Evolutionary conservation across 2,888 invertebrate genomes (phyloP), one percentile per base, ranked within the genome.

Genomic region (Agonopterix arenella): DNA sequence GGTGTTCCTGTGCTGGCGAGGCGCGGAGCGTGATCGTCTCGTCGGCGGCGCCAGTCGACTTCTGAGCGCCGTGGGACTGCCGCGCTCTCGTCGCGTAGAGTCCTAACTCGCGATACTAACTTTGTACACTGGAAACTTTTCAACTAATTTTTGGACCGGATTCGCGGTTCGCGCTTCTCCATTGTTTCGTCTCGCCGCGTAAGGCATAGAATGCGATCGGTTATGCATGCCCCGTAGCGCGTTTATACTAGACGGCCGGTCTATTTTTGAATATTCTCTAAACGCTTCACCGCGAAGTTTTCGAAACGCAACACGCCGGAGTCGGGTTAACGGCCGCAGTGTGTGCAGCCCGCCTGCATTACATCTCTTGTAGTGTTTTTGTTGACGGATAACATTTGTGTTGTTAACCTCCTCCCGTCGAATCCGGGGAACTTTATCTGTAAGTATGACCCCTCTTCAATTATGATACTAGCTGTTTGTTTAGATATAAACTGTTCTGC

Each of bases 101-200:
- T 76, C 75, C 76, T 70, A 62, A 64, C 66, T 80, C 84, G 76
- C 86, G 86, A 84, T 81, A 77, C 66, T 70, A 85, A 88, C 83
- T 89, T 89, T 86, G 80, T 84, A 72, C 74, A 82, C 81, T 85
- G 88, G 89, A 89, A 89, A 89, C 88, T 89, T 89, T 89, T 86
- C 71, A 77, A 75, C 78, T 73, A 76, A 74, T 73, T 76, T 66
- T 71, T 71, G 68, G 67, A 65, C 68, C 70, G 68, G 68, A 66
- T 71, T 65, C 64, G 69, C 64, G 66, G 65, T 68, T 61, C 60
- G 70, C 73, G 67, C 68, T 68, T 64, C 64, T 60, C 62, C 69
- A 64, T 68, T 64, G 66, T 70, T 69, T 70, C 70, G 68, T 70
- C 61, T 67, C 62, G 68, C 59, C 67, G 59, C 66, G 68, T 68